Conservation (phyloP, 2,113 vertebrate species). For the Corynorhinus townsendii region DNA sequence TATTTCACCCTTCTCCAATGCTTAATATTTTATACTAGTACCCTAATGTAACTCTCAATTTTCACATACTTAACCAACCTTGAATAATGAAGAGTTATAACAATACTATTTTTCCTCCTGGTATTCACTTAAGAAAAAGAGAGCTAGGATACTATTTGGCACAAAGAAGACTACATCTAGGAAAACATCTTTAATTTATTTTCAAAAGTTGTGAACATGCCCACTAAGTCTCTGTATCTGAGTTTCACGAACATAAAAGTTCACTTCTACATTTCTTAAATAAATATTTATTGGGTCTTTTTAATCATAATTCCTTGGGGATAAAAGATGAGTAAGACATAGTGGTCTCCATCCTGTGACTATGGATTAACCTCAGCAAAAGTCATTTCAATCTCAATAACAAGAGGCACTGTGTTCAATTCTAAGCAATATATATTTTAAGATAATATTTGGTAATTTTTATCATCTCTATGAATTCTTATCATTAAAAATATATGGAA, state of each 20-base stretch:
- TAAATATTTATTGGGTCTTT: background rate
- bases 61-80: background rate
- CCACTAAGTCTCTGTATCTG: background rate
- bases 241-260: background rate
- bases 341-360: background rate
- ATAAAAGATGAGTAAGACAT: background rate
- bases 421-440: background rate
- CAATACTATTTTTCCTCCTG: background rate
- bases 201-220: background rate
- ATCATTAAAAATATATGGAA: conserved; percentile 5
- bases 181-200: background rate
- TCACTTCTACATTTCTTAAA: background rate
- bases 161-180: background rate
- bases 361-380: background rate
- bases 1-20: background rate
- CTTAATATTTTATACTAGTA: conserved; percentile 15
- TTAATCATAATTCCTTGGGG: background rate
- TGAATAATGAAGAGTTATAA: background rate
- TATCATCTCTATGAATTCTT: conserved; percentile 25
- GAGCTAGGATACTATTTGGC: background rate
- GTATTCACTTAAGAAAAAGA: background rate
- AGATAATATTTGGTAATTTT: conserved; percentile 5
- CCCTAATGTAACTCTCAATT: background rate
- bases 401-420: background rate
- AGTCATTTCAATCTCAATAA: background rate